phyloP scores from a whole-genome alignment of 2,113 vertebrate genomes.

The Thomomys bottae region DNA sequence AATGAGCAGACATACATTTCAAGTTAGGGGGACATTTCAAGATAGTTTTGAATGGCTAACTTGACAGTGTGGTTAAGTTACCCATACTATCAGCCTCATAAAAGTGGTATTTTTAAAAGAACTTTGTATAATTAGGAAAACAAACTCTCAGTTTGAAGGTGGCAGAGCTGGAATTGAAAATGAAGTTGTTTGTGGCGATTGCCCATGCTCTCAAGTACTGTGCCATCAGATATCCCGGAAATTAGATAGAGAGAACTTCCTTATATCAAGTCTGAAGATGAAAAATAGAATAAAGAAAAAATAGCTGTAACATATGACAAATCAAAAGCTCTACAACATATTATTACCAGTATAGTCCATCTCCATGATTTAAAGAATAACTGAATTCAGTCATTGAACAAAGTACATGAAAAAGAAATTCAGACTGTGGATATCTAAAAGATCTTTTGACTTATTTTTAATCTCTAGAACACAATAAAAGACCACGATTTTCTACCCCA shows the following conservation, averaged over 20 bases:
- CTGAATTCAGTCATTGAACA: not conserved
- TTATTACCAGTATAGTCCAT: not conserved
- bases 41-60: not conserved
- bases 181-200: not conserved
- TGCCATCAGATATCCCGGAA: not conserved
- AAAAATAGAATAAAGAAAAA: not conserved
- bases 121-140: not conserved
- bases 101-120: not conserved
- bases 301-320: not conserved
- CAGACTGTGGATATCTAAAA: not conserved
- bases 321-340: not conserved
- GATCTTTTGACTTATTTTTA: not conserved
- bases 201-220: not conserved
- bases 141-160: not conserved
- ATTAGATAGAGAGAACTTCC: not conserved
- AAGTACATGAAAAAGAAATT: not conserved
- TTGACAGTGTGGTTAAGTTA: not conserved
- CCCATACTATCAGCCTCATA: not conserved
- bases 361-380: not conserved
- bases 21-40: not conserved
- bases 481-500: not conserved
- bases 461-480: not conserved
- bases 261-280: not conserved
- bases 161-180: not conserved
- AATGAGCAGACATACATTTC: constrained; percentile 23